Conservation (phyloP, 2,888 invertebrate genomes). For the Gnatocerus cornutus region DNA sequence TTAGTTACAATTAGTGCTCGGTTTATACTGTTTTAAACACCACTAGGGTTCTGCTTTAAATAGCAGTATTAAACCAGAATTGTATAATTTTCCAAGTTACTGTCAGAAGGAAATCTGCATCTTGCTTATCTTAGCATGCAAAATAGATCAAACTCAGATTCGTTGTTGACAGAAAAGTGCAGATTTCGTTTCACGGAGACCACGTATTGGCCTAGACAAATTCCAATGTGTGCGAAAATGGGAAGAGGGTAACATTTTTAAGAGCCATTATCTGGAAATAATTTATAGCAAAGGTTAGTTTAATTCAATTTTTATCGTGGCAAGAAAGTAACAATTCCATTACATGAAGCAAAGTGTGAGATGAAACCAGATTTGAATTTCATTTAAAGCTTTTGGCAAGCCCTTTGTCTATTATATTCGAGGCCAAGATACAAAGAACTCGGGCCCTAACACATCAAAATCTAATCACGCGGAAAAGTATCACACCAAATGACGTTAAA, state of each 20-base stretch:
- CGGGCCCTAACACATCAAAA: slow-evolving; percentile 47
- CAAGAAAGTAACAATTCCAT: slow-evolving; percentile 39
- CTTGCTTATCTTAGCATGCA: background rate
- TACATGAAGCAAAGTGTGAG: slow-evolving; percentile 38
- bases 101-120: background rate
- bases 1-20: slow-evolving; percentile 10
- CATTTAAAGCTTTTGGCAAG: slow-evolving; percentile 40
- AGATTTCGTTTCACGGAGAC: no score
- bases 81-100: background rate
- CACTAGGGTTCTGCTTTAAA: background rate
- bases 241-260: slow-evolving; percentile 6
- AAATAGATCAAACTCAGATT: background rate
- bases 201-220: no score
- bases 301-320: slow-evolving; percentile 42
- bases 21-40: slow-evolving; percentile 7
- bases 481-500: slow-evolving; percentile 49
- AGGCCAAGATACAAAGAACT: slow-evolving; percentile 44
- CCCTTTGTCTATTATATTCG: slow-evolving; percentile 45
- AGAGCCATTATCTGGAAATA: slow-evolving; percentile 29
- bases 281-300: slow-evolving; percentile 31
- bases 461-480: slow-evolving; percentile 48
- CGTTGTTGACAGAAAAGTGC: background rate
- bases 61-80: background rate
- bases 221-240: no score
- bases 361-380: slow-evolving; percentile 46